Conservation (phyloP, 2,113 vertebrate species). For the Potamarius usumacintae region DNA sequence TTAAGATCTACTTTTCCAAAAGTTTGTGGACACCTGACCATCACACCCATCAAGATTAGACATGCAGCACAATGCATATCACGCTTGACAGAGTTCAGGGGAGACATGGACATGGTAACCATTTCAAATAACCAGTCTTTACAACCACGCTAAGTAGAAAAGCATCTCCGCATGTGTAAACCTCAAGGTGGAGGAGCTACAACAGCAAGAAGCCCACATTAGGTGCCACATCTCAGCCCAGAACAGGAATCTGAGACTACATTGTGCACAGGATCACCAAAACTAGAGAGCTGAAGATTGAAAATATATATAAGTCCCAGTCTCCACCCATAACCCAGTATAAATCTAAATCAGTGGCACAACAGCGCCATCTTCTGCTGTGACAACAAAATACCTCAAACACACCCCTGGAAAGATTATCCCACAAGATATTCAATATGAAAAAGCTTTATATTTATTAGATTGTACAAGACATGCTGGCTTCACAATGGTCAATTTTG, state of each 20-base stretch:
- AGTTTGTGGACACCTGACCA: neutral
- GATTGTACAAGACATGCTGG: conserved; percentile 23
- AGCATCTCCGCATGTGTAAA: neutral
- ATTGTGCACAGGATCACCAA: neutral
- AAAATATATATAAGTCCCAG: neutral
- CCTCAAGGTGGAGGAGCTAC: neutral
- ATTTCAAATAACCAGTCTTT: neutral
- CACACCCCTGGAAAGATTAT: neutral
- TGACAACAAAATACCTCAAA: neutral
- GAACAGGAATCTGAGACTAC: neutral
- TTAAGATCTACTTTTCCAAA: neutral
- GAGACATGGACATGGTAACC: no score
- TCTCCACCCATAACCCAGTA: neutral
- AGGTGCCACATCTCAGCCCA: neutral
- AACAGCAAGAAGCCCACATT: neutral
- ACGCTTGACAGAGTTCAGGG: no score
- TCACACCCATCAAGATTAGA: neutral
- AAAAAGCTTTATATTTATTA: conserved; percentile 30
- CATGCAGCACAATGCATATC: no score
- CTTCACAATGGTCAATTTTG: neutral
- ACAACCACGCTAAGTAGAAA: neutral
- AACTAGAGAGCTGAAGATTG: neutral
- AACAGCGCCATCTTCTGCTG: conserved; percentile 3
- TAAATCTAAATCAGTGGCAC: neutral
- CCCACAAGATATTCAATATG: conserved; percentile 3